A percentile compares a stretch with the other conserved stretches of the same genome.
These are phyloP conservation scores for Plagiodera versicolora DNA, from an alignment of 2,888 invertebrate genomes.

Conservation along the genomic window DNA sequence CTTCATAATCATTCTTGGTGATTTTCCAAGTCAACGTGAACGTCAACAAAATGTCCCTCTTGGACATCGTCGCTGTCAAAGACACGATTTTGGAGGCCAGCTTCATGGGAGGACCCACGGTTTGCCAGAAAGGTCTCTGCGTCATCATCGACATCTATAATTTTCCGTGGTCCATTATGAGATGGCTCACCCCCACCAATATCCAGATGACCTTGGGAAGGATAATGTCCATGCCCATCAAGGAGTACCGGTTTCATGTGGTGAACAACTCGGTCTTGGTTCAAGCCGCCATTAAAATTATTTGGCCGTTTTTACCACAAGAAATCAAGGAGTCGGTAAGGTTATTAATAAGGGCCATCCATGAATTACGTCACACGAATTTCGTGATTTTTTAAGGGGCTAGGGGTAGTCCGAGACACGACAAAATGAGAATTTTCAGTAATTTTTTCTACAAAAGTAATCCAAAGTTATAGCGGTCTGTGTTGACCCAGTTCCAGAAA, in stretches of 20 bases:
- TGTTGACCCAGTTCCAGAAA: no score
- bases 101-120: conserved; percentile 41
- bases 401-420: no score
- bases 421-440: no score
- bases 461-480: no score
- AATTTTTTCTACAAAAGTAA: no score
- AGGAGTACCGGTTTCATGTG: conserved; percentile 45
- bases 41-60: conserved; percentile 38
- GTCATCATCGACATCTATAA: conserved; percentile 49
- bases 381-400: no score
- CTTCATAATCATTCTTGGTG: no score
- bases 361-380: no score
- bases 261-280: conserved; percentile 46
- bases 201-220: conserved; percentile 39
- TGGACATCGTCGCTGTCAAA: conserved; percentile 48
- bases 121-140: conserved; percentile 48
- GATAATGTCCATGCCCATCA: conserved; percentile 43
- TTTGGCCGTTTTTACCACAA: conserved; percentile 49
- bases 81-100: conserved; percentile 51
- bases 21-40: conserved; percentile 38
- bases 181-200: conserved; percentile 48
- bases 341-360: neutral
- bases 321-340: conserved; percentile 39
- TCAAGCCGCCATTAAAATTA: conserved; percentile 42
- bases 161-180: conserved; percentile 42